These are phyloP conservation scores for Channa striata DNA, from an alignment of 2,797 vertebrate species.

Conservation along the genomic window DNA sequence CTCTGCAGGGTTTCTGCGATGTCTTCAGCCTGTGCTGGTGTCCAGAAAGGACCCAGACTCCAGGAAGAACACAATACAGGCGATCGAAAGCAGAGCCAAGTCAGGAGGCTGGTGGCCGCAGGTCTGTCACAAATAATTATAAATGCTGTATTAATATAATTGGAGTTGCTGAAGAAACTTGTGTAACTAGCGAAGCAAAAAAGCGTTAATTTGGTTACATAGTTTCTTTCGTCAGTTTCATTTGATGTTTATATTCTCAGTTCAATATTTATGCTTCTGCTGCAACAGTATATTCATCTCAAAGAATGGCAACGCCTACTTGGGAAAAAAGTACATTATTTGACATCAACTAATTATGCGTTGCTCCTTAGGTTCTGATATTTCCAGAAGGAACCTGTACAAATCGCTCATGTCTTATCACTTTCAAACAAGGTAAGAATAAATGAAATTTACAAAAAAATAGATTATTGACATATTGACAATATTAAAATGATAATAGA, in stretches of 20 bases:
- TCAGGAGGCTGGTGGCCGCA: slow-evolving; percentile 94
- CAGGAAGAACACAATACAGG: slow-evolving; percentile 92
- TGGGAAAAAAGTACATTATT: neutral
- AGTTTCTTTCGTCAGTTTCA: slow-evolving; percentile 15
- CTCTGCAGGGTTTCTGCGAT: slow-evolving; percentile 88
- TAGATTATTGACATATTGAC: no score
- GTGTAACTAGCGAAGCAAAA: no score
- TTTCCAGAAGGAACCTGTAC: slow-evolving; percentile 99
- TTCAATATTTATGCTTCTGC: neutral
- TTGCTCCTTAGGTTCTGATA: slow-evolving; percentile 89
- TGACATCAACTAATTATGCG: slow-evolving; percentile 38
- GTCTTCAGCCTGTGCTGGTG: slow-evolving; percentile 93
- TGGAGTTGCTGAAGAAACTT: neutral
- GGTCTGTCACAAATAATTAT: slow-evolving; percentile 78
- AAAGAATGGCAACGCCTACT: neutral
- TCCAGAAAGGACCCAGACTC: slow-evolving; percentile 94
- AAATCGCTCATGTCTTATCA: slow-evolving; percentile 97
- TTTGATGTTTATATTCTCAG: neutral
- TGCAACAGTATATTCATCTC: neutral
- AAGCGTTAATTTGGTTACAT: slow-evolving; percentile 7
- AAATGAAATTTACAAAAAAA: neutral
- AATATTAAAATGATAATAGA: no score
- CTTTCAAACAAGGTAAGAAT: slow-evolving; percentile 95
- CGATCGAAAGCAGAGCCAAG: slow-evolving; percentile 89
- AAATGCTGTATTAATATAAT: neutral